Conservation (phyloP, 2,888 invertebrate genomes). For the Amaurobius ferox region DNA sequence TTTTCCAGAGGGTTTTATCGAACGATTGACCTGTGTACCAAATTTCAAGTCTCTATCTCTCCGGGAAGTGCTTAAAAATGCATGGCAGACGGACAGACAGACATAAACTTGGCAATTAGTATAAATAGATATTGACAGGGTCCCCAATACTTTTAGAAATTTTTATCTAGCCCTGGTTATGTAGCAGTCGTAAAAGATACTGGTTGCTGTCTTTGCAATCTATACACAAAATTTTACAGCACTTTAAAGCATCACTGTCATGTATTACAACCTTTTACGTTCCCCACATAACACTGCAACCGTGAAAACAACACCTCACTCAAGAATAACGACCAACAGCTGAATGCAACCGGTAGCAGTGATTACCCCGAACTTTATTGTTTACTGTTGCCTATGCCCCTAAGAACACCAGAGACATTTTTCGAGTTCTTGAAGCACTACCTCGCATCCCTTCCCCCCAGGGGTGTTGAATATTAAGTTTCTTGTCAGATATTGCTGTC, state of each 20-base stretch:
- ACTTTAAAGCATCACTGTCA: not conserved
- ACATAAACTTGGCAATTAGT: too few species aligned
- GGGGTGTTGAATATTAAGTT: not conserved
- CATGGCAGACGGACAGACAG: too few species aligned
- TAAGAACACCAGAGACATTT: not conserved
- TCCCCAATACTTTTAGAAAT: too few species aligned
- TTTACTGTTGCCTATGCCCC: not conserved
- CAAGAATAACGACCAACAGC: conserved; percentile 44
- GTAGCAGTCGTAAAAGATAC: too few species aligned
- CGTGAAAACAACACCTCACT: not conserved
- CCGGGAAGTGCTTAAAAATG: too few species aligned
- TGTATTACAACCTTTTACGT: not conserved
- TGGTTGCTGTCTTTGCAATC: too few species aligned
- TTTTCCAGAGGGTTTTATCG: too few species aligned
- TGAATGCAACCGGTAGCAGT: conserved; percentile 11
- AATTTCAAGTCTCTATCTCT: too few species aligned
- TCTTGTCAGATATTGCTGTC: not conserved
- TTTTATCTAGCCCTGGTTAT: too few species aligned
- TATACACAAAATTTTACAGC: too few species aligned
- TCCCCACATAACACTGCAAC: not conserved
- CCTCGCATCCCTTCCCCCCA: conserved; percentile 1
- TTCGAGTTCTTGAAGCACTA: conserved; percentile 19
- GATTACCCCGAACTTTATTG: conserved; percentile 7
- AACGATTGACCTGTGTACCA: too few species aligned
- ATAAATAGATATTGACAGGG: too few species aligned